Evolutionary conservation across 2,888 invertebrate genomes (phyloP), one percentile per base, ranked within the genome.

Genomic region (Strigamia crassipes): DNA sequence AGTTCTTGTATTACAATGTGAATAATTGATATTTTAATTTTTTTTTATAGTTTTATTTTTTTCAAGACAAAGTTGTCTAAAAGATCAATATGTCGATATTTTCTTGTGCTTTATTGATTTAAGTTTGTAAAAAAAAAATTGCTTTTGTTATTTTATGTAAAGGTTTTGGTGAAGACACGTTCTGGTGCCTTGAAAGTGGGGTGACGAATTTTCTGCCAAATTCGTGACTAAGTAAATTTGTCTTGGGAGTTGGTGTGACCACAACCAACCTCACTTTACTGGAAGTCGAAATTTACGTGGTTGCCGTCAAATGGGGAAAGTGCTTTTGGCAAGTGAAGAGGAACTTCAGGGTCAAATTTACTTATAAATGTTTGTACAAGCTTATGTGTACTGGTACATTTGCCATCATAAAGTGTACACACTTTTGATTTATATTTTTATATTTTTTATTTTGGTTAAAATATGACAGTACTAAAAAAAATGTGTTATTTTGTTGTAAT

Each of bases 161-260:
- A 18, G 61, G 61, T 15, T 61, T 27, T 23, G 23, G 2, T 27
- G 66, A 66, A 66, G 27, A 66, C 66, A 66, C 66, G 66, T 27
- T 66, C 6, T 23, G 27, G 12, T 27, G 27, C 66, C 51, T 66
- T 27, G 15, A 66, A 27, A 51, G 51, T 18, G 66, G 10, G 66
- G 9, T 66, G 66, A 66, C 66, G 66, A 23, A 66, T 66, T 66
- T 66, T 1, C 66, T 66, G 66, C 23, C 66, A 66, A 66, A 66
- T 66, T 23, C 66, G 66, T 66, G 66, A 66, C 66, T 66, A 27
- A 23, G 13, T 66, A 66, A 66, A 66, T 66, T 66, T 66, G 66
- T 66, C 66, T 27, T 66, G 66, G 66, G 66, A 66, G 66, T 66
- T 66, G 61, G 66, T 66, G 66, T 66, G n/a, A 66, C 66, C 66